phyloP scores from a whole-genome alignment of 2,888 invertebrate species.

The Apoda limacodes region DNA sequence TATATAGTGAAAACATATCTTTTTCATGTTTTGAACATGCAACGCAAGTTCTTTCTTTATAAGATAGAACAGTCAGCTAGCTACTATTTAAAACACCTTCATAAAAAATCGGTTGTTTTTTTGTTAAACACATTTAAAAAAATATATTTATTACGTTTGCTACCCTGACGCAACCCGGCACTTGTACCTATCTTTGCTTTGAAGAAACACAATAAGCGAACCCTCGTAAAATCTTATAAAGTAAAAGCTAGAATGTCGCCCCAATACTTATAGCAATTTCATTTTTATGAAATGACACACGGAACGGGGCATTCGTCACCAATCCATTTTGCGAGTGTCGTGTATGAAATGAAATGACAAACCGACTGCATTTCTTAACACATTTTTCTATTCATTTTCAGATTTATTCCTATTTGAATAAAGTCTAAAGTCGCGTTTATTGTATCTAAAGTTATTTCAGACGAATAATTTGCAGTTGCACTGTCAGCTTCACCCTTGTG shows the following conservation, averaged over 20 bases:
- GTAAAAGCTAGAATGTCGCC: conserved; percentile 43
- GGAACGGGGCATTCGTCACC: conserved; percentile 50
- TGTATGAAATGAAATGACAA: conserved; percentile 64
- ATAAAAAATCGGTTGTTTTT: too few relatives aligned
- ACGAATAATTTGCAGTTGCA: conserved; percentile 37
- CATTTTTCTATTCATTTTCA: conserved; percentile 5
- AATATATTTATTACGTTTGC: too few relatives aligned
- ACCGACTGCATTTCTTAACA: conserved; percentile 26
- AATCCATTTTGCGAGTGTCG: conserved; percentile 63
- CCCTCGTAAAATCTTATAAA: conserved; percentile 41
- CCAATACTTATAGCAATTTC: conserved; percentile 52
- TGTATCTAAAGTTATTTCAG: conserved; percentile 22
- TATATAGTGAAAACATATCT: too few relatives aligned
- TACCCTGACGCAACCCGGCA: too few relatives aligned
- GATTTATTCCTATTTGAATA: conserved; percentile 17
- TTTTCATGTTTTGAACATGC: too few relatives aligned
- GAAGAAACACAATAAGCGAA: conserved; percentile 25
- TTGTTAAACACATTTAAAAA: too few relatives aligned
- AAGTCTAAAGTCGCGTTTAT: conserved; percentile 9
- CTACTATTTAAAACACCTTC: too few relatives aligned
- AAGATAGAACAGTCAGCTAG: too few relatives aligned
- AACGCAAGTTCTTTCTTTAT: too few relatives aligned
- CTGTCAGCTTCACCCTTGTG: conserved; percentile 55
- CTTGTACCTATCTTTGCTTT: too few relatives aligned
- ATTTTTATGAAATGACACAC: conserved; percentile 60